Evolutionary conservation across 2,113 vertebrate species (phyloP).

Genomic region (Siphamia tubifer): DNA sequence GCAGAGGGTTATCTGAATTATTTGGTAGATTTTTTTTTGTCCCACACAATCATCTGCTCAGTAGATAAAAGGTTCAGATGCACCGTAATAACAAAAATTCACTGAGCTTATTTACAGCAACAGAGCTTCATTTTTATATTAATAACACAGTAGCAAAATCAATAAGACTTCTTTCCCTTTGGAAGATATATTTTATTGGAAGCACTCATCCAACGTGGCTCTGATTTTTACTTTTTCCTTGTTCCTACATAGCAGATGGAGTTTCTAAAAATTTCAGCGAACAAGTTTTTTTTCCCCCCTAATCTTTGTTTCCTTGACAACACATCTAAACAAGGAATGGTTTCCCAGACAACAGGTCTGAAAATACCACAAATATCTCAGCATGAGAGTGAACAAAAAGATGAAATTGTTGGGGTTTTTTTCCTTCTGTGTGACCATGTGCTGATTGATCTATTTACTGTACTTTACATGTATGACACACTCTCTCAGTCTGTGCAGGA

Average conservation of each 20-base stretch:
- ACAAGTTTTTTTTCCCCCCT: conserved; percentile 48
- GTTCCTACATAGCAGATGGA: conserved; percentile 74
- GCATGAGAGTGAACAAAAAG: conserved; percentile 14
- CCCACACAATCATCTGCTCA: conserved; percentile 38
- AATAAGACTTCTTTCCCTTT: conserved; percentile 49
- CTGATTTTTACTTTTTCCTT: conserved; percentile 38
- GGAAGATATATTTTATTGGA: conserved; percentile 57
- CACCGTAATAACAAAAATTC: conserved; percentile 52
- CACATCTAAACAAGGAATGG: conserved; percentile 81
- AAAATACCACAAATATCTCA: conserved; percentile 64
- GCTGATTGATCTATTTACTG: conserved; percentile 39
- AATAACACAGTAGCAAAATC: conserved; percentile 63
- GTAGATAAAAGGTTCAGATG: conserved; percentile 37
- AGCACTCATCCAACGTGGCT: conserved; percentile 48
- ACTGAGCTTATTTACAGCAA: conserved; percentile 56
- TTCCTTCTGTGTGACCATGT: neutral
- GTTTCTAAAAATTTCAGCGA: conserved; percentile 74
- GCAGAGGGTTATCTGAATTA: conserved; percentile 46
- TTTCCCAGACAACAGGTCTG: conserved; percentile 80
- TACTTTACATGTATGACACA: conserved; percentile 7
- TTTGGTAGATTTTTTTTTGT: conserved; percentile 49
- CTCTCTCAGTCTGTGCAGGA: neutral
- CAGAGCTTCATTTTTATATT: conserved; percentile 48
- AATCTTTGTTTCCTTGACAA: conserved; percentile 82
- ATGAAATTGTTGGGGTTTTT: conserved; percentile 8